phyloP scores from a whole-genome alignment of 2,888 invertebrate genomes.

The Argyresthia albistria region DNA sequence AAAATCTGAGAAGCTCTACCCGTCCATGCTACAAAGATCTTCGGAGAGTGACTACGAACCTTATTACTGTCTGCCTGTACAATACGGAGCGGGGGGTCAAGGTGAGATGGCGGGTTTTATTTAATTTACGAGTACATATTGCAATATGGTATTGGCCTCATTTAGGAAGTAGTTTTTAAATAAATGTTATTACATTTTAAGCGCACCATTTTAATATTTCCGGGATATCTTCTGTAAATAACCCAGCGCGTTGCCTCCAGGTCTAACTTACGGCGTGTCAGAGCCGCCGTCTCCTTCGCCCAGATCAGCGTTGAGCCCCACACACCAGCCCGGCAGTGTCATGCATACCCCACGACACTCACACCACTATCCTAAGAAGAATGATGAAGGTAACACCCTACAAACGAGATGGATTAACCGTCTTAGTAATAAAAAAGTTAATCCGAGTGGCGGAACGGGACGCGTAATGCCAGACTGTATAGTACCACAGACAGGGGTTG shows the following conservation, averaged over 20 bases:
- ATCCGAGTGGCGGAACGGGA: too few relatives aligned
- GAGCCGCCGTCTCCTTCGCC: constrained; percentile 68
- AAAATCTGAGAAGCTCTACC: constrained; percentile 95
- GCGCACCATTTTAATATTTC: too few relatives aligned
- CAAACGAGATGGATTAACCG: background rate
- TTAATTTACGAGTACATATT: too few relatives aligned
- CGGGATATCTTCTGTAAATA: too few relatives aligned
- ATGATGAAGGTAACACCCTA: constrained; percentile 72
- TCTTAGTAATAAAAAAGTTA: too few relatives aligned
- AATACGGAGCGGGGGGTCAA: constrained; percentile 73
- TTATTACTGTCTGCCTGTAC: constrained; percentile 87
- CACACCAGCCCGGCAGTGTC: constrained; percentile 56
- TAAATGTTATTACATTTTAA: too few relatives aligned
- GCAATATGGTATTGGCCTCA: too few relatives aligned
- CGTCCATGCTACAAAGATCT: constrained; percentile 89
- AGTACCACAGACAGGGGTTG: too few relatives aligned
- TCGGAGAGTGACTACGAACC: constrained; percentile 89
- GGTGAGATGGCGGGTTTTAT: constrained; percentile 55
- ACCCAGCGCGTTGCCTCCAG: constrained; percentile 18
- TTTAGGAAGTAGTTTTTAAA: too few relatives aligned
- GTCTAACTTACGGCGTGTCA: constrained; percentile 61
- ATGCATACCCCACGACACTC: constrained; percentile 69
- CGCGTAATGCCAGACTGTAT: too few relatives aligned
- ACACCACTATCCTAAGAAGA: constrained; percentile 77
- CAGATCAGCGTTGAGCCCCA: constrained; percentile 60